A percentile compares a stretch with the other conserved stretches of the same genome.
These are phyloP conservation scores for Chaetorhynchus papuensis DNA, from an alignment of 2,113 vertebrate species.

Conservation along the genomic window DNA sequence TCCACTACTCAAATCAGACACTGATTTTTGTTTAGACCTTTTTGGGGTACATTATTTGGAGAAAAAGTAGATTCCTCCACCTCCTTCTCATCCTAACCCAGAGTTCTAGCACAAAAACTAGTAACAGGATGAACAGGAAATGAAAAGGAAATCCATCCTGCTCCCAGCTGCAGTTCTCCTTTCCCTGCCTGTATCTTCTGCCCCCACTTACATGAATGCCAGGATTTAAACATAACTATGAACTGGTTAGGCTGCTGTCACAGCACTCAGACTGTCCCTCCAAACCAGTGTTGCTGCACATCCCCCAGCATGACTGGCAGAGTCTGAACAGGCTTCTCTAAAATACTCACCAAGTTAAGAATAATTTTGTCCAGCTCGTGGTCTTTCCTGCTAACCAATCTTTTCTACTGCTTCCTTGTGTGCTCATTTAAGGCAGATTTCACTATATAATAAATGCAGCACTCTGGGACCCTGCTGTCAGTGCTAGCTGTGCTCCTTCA, in stretches of 20 bases:
- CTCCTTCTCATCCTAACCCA: background rate
- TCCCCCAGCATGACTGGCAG: background rate
- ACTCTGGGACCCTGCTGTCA: background rate
- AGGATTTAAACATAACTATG: background rate
- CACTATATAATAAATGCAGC: background rate
- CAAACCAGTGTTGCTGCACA: background rate
- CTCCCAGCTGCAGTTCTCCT: background rate
- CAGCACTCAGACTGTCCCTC: background rate
- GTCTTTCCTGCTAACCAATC: background rate
- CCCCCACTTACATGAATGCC: background rate
- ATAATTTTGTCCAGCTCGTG: background rate
- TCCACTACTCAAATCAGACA: background rate
- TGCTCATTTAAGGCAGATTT: background rate
- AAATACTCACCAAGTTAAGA: background rate
- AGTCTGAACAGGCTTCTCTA: background rate
- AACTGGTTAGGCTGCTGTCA: background rate
- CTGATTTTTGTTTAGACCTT: background rate
- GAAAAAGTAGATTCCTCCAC: background rate
- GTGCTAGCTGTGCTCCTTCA: background rate
- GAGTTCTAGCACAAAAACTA: background rate
- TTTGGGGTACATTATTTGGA: background rate
- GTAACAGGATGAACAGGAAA: background rate
- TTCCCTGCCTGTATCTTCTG: background rate
- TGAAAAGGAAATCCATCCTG: background rate
- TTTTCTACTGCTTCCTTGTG: background rate